Conservation (phyloP, 1,140 invertebrate genomes). For the Drosophila watanabei region DNA sequence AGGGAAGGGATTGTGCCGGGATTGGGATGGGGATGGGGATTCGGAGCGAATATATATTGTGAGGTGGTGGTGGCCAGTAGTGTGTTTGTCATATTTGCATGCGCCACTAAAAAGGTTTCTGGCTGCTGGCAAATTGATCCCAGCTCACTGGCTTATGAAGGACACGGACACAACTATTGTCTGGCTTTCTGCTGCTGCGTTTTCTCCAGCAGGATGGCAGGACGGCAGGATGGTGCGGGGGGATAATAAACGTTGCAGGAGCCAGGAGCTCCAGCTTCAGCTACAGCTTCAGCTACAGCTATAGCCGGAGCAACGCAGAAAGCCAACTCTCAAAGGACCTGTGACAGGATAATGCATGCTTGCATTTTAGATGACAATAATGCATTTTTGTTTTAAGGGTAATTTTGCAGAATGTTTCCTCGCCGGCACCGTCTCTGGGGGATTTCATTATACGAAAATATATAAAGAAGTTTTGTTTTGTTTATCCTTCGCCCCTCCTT, state of each 20-base stretch:
- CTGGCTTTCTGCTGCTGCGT: conserved; percentile 21
- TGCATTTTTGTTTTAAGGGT: conserved; percentile 85
- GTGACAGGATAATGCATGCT: conserved; percentile 85
- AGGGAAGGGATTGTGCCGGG: conserved; percentile 13
- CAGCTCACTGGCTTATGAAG: conserved; percentile 81
- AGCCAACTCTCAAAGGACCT: conserved; percentile 83
- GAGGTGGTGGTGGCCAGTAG: conserved; percentile 31
- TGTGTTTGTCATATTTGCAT: conserved; percentile 84
- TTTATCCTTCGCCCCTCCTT: conserved; percentile 28
- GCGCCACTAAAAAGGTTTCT: conserved; percentile 80
- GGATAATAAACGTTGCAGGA: conserved; percentile 69
- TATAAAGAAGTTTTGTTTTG: conserved; percentile 70
- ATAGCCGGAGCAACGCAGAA: conserved; percentile 60
- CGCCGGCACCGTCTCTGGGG: conserved; percentile 36
- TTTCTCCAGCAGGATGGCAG: neutral
- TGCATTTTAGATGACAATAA: conserved; percentile 85
- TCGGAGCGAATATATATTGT: neutral
- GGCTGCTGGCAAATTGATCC: conserved; percentile 82
- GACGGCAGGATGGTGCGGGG: neutral
- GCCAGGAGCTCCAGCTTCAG: conserved; percentile 28
- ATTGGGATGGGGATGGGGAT: conserved; percentile 1
- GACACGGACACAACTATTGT: conserved; percentile 57
- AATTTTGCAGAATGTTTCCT: conserved; percentile 82
- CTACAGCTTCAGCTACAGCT: conserved; percentile 10
- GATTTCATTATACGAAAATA: conserved; percentile 75